phyloP scores from a whole-genome alignment of 2,113 vertebrate species.

The Chloropsis cyanopogon region DNA sequence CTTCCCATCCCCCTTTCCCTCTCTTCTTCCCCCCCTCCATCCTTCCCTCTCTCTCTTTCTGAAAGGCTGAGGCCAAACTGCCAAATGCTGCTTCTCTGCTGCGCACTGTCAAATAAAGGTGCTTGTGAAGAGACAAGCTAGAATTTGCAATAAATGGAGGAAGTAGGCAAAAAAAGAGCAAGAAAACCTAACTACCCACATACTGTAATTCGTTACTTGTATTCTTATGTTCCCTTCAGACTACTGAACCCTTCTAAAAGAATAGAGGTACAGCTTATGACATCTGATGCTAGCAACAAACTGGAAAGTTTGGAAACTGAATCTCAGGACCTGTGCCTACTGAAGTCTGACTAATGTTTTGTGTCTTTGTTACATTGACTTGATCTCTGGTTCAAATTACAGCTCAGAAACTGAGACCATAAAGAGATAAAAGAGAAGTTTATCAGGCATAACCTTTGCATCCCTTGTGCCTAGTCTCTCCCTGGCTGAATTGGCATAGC shows the following conservation, averaged over 20 bases:
- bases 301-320: slow-evolving; percentile 64
- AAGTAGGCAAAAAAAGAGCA: background rate
- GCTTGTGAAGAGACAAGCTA: background rate
- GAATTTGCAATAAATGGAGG: background rate
- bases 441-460: background rate
- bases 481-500: background rate
- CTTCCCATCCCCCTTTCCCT: background rate
- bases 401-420: background rate
- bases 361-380: background rate
- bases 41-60: background rate
- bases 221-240: background rate
- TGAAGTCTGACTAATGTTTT: slow-evolving; percentile 27
- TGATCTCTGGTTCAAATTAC: slow-evolving; percentile 8
- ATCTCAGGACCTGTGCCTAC: background rate
- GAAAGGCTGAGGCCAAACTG: background rate
- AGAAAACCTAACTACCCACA: background rate
- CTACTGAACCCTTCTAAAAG: background rate
- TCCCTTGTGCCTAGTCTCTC: background rate
- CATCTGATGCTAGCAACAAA: slow-evolving; percentile 4
- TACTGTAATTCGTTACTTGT: background rate
- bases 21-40: no score
- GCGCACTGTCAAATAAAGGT: background rate
- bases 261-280: slow-evolving; percentile 2
- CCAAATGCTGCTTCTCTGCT: background rate
- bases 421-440: background rate